These are phyloP conservation scores for Cynopterus brachyotis DNA, from an alignment of 2,113 vertebrate genomes.

Conservation along the genomic window DNA sequence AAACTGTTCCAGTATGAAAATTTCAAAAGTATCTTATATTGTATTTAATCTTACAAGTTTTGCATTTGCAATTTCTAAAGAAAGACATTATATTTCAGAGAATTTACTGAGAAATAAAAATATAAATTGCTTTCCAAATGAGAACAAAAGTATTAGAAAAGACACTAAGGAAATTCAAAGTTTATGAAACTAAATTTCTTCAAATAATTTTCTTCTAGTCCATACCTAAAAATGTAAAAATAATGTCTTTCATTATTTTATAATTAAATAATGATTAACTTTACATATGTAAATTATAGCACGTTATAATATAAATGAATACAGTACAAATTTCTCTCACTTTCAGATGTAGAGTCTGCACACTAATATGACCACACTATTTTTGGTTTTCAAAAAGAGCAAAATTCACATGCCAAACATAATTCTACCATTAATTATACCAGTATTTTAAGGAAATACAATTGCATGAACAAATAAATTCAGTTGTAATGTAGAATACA, in stretches of 20 bases:
- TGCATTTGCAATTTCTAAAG: neutral
- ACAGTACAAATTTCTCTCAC: neutral
- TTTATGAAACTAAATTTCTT: conserved; percentile 24
- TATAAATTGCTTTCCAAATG: neutral
- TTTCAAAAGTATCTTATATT: conserved; percentile 9
- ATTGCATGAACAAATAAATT: conserved; percentile 2
- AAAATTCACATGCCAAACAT: neutral
- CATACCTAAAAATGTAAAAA: neutral
- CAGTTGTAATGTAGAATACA: neutral
- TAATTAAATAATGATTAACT: too few species aligned
- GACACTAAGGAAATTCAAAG: neutral
- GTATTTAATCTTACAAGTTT: conserved; percentile 34
- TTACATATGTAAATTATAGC: neutral
- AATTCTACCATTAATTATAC: neutral
- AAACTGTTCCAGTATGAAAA: neutral
- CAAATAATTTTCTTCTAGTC: neutral
- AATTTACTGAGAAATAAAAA: conserved; percentile 37
- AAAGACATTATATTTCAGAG: conserved; percentile 30
- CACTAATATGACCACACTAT: neutral
- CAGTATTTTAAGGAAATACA: neutral
- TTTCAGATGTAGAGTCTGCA: neutral
- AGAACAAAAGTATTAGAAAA: conserved; percentile 1
- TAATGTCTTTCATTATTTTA: neutral
- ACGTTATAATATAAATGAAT: neutral
- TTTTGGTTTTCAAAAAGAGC: neutral